Evolutionary conservation across 2,113 vertebrate genomes (phyloP).

Genomic region (Cettia cetti): DNA sequence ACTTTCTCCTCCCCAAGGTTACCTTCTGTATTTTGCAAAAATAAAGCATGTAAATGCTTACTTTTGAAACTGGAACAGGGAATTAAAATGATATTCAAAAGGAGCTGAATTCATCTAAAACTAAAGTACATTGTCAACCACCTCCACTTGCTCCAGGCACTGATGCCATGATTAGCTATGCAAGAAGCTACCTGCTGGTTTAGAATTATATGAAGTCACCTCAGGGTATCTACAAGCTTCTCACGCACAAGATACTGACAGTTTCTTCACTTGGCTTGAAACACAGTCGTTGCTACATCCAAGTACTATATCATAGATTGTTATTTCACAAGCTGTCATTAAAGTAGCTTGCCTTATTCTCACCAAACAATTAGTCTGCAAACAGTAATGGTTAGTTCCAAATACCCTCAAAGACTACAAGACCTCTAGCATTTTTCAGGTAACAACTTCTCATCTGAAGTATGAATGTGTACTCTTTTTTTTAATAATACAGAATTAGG

Average conservation of each 20-base stretch:
- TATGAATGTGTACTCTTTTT: neutral
- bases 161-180: slow-evolving; percentile 81
- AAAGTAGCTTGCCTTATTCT: slow-evolving; percentile 68
- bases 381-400: slow-evolving; percentile 73
- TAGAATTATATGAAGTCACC: slow-evolving; percentile 79
- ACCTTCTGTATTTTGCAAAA: slow-evolving; percentile 51
- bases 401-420: slow-evolving; percentile 59
- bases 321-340: slow-evolving; percentile 79
- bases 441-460: slow-evolving; percentile 42
- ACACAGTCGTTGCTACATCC: slow-evolving; percentile 73
- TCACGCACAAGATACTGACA: slow-evolving; percentile 80
- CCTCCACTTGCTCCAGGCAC: slow-evolving; percentile 76
- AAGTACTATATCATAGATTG: slow-evolving; percentile 74
- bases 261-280: slow-evolving; percentile 74
- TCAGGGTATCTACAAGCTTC: slow-evolving; percentile 80
- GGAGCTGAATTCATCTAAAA: slow-evolving; percentile 76
- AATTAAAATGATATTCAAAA: slow-evolving; percentile 79
- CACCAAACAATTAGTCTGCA: slow-evolving; percentile 70
- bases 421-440: slow-evolving; percentile 34
- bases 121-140: slow-evolving; percentile 76
- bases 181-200: slow-evolving; percentile 86
- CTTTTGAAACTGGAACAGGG: slow-evolving; percentile 63
- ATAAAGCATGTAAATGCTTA: slow-evolving; percentile 52
- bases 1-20: neutral
- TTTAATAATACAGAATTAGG: slow-evolving; percentile 12